Base-by-base conservation (phyloP, 2,113 vertebrate species). In the Centropus bengalensis region DNA sequence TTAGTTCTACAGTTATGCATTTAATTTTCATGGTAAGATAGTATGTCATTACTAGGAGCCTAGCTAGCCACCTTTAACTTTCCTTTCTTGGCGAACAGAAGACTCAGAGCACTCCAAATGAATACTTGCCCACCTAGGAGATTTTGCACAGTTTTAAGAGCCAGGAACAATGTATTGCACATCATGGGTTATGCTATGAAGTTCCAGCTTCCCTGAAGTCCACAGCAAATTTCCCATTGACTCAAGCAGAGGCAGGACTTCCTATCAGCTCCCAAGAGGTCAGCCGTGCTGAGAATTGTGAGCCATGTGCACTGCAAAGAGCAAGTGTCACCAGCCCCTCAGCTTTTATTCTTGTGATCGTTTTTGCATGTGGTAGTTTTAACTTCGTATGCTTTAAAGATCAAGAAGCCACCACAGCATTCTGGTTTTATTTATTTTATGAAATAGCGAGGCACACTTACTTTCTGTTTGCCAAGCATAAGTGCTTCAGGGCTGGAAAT, bases 151-250 rank as follows among this genome's bases (percentile, higher is more conserved):
- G 64, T 70, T 96, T 91, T 60, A 83, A 75, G 38, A 88, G 64
- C 40, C 73, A 66, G 64, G 40, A 95, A 86, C 64, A 95, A 63
- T 27, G 60, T 21, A 68, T 23, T 82, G 76, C 91, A 84, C 87
- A 89, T 87, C 33, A 40, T 33, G 30, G 30, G 75, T 70, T 83
- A 66, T 14, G 51, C 73, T 92, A 51, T 74, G 76, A 90, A 88
- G 91, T 83, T 88, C 47, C 76, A 88, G 80, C 36, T 88, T 88
- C 68, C 76, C 82, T 83, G 52, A 91, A 93, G 60, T 78, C 64
- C 73, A 90, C 73, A 86, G 82, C 56, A 93, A 91, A 94, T 93
- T 93, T 97, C 93, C 54, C 69, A 90, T 88, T 96, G 94, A 90
- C 66, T 90, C 90, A 86, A 83, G 64, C 89, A 95, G 76, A 96